Percentiles rank a stretch among this genome's conserved stretches.
Conservation (phyloP, 2,797 vertebrate genomes). For the Chaetodon trifasciatus region DNA sequence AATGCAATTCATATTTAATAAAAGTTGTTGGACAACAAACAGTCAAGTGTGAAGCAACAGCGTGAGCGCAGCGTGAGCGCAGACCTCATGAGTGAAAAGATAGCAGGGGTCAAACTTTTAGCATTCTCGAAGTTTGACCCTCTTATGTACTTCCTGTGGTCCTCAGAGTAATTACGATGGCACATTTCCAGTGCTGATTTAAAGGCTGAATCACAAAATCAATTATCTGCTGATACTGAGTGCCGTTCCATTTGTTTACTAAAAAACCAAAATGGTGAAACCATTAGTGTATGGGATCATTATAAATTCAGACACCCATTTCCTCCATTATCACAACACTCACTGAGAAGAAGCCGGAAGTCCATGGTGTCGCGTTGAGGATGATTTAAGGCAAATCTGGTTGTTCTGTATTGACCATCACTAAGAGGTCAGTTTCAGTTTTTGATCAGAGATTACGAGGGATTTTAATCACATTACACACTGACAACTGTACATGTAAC, state of each 20-base stretch:
- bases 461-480: not conserved
- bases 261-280: conserved; percentile 8
- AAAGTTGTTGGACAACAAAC: not conserved
- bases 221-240: conserved; percentile 40
- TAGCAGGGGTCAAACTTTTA: not conserved
- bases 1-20: not conserved
- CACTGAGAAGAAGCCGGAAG: not conserved
- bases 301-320: conserved; percentile 38
- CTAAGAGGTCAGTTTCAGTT: not conserved
- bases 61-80: no score
- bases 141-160: conserved; percentile 7
- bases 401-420: not conserved
- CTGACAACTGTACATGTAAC: not conserved
- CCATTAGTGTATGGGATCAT: conserved; percentile 27
- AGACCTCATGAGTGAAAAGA: not conserved
- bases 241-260: conserved; percentile 30
- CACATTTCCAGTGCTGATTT: conserved; percentile 15
- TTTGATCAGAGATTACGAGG: not conserved
- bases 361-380: not conserved
- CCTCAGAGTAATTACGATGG: conserved; percentile 25
- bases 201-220: conserved; percentile 31
- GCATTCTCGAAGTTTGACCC: not conserved
- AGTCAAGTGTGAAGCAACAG: not conserved
- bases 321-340: conserved; percentile 19
- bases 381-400: not conserved